Evolutionary conservation across 2,113 vertebrate genomes (phyloP), one percentile per base, ranked within the genome.

Genomic region (Brachionichthys hirsutus): DNA sequence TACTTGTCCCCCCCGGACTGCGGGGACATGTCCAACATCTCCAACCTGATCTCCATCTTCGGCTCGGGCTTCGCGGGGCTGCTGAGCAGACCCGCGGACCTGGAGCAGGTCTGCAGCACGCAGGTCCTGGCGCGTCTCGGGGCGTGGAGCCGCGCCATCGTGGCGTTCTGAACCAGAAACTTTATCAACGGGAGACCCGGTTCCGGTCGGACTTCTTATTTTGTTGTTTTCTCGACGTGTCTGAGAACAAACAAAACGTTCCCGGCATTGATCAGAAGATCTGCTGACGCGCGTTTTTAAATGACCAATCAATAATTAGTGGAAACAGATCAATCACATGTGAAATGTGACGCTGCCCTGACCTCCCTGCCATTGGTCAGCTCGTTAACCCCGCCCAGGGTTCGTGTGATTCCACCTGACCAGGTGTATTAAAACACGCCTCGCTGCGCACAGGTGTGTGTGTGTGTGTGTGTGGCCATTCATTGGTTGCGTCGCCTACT

Each of bases 21-120:
- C 62, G 87, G 92, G 82, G 95, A 98, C 90, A 86, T 94, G 34
- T 92, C 93, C 85, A 95, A 98, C 93, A 98, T 98, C 90, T 95
- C 94, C 91, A 97, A 94, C 89, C 91, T 98, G 81, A 97, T 98
- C 89, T 95, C 95, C 84, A 98, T 98, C 89, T 97, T 98, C 86
- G 95, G 95, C 60, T 95, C 94, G 81, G 95, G 95, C 62, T 97
- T 98, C 78, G 90, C 94, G 14, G 95, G 95, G 75, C 87, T 98
- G 72, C 93, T 96, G 84, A 95, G 94, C 93, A 86, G 94, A 56
- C 94, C 94, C 88, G 84, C 92, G 85, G 94, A 95, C 92, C 86
- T 95, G 16, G 95, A 96, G 75, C 94, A 97, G 89, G 91, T 96
- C 88, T 98, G 95, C 83, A 92, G 95, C 90, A 95, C 95, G 67